These are phyloP conservation scores for Microcebus murinus DNA, from an alignment of 2,113 vertebrate species.

Conservation along the genomic window DNA sequence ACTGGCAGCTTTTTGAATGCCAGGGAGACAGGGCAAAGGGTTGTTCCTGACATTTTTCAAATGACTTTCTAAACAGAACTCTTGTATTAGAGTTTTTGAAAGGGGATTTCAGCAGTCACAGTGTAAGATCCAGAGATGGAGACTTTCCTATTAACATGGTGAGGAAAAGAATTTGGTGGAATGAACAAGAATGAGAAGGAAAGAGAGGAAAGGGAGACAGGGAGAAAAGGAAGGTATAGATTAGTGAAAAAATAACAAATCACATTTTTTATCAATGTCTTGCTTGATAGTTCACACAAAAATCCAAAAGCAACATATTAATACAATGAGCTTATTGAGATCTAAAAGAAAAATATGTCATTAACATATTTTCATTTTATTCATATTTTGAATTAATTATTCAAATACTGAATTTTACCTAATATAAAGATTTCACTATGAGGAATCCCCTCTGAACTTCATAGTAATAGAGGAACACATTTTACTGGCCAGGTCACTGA, in stretches of 20 bases:
- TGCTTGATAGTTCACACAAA: background rate
- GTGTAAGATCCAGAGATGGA: conserved; percentile 53
- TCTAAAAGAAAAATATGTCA: background rate
- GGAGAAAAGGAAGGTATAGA: background rate
- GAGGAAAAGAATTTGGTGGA: background rate
- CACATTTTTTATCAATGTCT: background rate
- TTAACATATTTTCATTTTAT: background rate
- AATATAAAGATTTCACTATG: background rate
- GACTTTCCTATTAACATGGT: conserved; percentile 1
- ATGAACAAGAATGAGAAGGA: background rate
- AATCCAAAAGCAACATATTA: background rate
- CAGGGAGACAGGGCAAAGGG: conserved; percentile 62
- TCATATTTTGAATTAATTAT: too few relatives aligned
- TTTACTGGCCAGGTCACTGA: background rate
- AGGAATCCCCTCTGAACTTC: background rate
- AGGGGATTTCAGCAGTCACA: conserved; percentile 65
- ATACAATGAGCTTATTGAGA: background rate
- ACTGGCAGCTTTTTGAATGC: conserved; percentile 73
- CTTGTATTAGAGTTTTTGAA: conserved; percentile 70
- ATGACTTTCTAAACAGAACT: conserved; percentile 71
- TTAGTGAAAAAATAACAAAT: background rate
- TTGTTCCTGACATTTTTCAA: conserved; percentile 71
- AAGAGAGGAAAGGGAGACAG: background rate
- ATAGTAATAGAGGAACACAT: background rate
- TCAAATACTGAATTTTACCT: background rate